phyloP scores from a whole-genome alignment of 2,888 invertebrate species.

The Drosophila peninsularis region DNA sequence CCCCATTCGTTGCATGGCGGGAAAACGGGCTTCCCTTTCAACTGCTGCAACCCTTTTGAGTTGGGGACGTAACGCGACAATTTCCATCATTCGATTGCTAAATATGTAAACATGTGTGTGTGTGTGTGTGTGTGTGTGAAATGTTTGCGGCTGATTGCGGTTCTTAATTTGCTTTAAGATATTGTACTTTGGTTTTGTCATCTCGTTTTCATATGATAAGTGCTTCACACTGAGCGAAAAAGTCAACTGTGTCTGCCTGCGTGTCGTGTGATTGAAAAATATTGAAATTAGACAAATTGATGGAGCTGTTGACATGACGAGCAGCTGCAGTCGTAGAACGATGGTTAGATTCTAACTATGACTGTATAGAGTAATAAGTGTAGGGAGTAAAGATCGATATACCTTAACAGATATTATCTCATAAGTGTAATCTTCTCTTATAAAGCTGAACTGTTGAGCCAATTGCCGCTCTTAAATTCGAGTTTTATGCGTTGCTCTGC shows the following conservation, averaged over 20 bases:
- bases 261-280: neutral
- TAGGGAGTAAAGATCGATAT: too few species aligned
- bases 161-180: conserved; percentile 69
- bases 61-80: conserved; percentile 19
- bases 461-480: too few species aligned
- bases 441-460: too few species aligned
- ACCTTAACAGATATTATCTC: too few species aligned
- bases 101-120: conserved; percentile 17
- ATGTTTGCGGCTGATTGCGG: conserved; percentile 75
- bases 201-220: conserved; percentile 26
- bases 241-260: too few species aligned
- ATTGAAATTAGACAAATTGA: neutral
- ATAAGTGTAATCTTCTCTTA: too few species aligned
- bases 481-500: too few species aligned
- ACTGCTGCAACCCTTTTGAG: conserved; percentile 43
- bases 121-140: conserved; percentile 30
- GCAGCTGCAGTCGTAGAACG: too few species aligned
- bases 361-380: too few species aligned
- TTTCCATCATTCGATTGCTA: conserved; percentile 27
- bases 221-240: conserved; percentile 33
- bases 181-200: conserved; percentile 31
- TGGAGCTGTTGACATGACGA: too few species aligned
- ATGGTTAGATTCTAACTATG: too few species aligned
- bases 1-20: conserved; percentile 8
- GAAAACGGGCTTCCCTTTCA: conserved; percentile 11